phyloP scores from a whole-genome alignment of 1,140 invertebrate species.

The Lepidurus couesii region DNA sequence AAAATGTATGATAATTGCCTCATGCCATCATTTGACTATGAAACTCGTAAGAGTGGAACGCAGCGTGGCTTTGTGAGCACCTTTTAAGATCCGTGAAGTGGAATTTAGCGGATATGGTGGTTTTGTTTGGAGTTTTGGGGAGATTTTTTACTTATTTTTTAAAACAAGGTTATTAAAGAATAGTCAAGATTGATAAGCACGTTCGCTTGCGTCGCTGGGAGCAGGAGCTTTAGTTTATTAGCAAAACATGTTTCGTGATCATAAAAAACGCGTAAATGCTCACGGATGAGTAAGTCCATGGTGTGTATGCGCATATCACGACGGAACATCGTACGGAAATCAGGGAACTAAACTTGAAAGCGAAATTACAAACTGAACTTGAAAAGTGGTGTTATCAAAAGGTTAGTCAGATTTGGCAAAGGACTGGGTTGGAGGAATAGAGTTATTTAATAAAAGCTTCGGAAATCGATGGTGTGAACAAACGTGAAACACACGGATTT shows the following conservation, averaged over 20 bases:
- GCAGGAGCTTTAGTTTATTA: not conserved
- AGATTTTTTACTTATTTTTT: not conserved
- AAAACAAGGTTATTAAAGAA: not conserved
- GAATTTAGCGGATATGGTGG: not conserved
- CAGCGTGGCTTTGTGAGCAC: not conserved
- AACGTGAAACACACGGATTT: no score
- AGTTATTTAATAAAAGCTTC: not conserved
- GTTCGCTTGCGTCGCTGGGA: not conserved
- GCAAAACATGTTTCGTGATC: not conserved
- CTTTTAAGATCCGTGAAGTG: not conserved
- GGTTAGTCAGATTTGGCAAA: not conserved
- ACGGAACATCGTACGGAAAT: not conserved
- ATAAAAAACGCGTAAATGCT: not conserved
- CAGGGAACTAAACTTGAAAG: not conserved
- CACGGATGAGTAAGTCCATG: not conserved
- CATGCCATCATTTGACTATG: not conserved
- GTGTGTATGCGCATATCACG: not conserved
- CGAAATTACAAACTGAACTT: not conserved
- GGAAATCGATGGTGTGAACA: no score
- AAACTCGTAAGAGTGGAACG: not conserved
- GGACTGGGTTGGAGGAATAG: not conserved
- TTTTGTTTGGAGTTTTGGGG: no score
- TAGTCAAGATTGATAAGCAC: constrained; percentile 4
- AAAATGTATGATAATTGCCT: not conserved
- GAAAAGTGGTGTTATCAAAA: not conserved